Base-by-base conservation (phyloP, 2,797 vertebrate species). In the Centroberyx gerrardi region DNA sequence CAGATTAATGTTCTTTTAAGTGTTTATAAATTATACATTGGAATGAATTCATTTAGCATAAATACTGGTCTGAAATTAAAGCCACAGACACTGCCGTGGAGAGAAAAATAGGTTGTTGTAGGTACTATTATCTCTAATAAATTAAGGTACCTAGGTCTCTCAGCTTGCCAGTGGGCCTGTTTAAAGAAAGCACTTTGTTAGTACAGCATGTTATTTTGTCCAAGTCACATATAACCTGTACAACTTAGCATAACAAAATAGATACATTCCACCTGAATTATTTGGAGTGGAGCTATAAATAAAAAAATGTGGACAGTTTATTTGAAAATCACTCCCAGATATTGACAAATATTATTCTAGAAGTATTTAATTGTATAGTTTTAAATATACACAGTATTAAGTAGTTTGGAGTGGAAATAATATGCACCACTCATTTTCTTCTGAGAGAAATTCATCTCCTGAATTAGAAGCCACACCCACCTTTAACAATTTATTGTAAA, bases 1-100 rank as follows among this genome's bases (percentile, higher is more conserved):
- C 42, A 76, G 84, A 91, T 59, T 90, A 87, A 92, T 93, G 80
- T 58, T 74, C 80, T 82, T 88, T 82, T 78, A 89, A 94, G 80
- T 75, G 78, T 82, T 90, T 81, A 58, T 90, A 80, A 85, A 92
- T 93, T 77, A 85, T 81, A 85, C 46, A 84, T 83, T 62, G 73
- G 74, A 85, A 88, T 88, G 40, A 71, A 90, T 86, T 83, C 46
- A 86, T 85, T 87, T 79, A 74, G 73, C 66, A 79, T 87, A 84
- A 88, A 92, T 75, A 78, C 62, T 52, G 61, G 71, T 72, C 77
- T 81, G 70, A 80, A 87, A 89, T 92, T 70, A 82, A 91, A 87
- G 61, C 55, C 65, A 73, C 27, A 78, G 74, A 76, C 71, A 80
- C 56, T 56, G 51, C 66, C 66, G 52, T 70, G 62, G 52, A 60